A percentile compares a stretch with the other conserved stretches of the same genome.
Conservation (phyloP, 37 sponge, comb jelly and placozoan species). For the Oscarella lobularis region DNA sequence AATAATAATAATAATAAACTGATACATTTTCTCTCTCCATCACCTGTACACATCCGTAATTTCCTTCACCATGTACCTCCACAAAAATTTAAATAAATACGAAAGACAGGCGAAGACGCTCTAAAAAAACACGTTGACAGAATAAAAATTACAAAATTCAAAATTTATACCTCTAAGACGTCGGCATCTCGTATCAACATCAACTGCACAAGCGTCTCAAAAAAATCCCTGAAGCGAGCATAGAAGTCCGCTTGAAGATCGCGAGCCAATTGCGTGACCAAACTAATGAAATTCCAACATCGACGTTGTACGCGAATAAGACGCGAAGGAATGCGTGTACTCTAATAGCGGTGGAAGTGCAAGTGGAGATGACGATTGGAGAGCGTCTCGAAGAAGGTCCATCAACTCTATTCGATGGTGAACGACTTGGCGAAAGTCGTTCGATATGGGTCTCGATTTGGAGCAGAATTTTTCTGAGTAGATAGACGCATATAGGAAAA, state of each 20-base stretch:
- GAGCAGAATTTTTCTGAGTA: background rate
- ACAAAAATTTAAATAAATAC: conserved; percentile 75
- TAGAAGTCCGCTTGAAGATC: conserved; percentile 82
- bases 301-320: background rate
- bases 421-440: background rate
- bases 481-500: no score
- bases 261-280: conserved; percentile 69
- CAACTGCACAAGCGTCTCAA: conserved; percentile 37
- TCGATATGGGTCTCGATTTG: background rate
- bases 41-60: conserved; percentile 46
- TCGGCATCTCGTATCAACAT: conserved; percentile 28
- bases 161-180: conserved; percentile 52
- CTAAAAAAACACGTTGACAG: conserved; percentile 16
- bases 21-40: conserved; percentile 1
- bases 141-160: background rate
- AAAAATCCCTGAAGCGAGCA: conserved; percentile 56
- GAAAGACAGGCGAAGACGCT: conserved; percentile 66
- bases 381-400: background rate
- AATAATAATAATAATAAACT: background rate
- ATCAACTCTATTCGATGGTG: background rate
- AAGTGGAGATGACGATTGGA: no score
- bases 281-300: conserved; percentile 13
- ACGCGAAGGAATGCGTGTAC: no score
- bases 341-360: no score
- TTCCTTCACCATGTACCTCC: conserved; percentile 66